Base-by-base conservation (phyloP, 53 echinoderm and acorn worm species). In the Patiria pectinifera region DNA sequence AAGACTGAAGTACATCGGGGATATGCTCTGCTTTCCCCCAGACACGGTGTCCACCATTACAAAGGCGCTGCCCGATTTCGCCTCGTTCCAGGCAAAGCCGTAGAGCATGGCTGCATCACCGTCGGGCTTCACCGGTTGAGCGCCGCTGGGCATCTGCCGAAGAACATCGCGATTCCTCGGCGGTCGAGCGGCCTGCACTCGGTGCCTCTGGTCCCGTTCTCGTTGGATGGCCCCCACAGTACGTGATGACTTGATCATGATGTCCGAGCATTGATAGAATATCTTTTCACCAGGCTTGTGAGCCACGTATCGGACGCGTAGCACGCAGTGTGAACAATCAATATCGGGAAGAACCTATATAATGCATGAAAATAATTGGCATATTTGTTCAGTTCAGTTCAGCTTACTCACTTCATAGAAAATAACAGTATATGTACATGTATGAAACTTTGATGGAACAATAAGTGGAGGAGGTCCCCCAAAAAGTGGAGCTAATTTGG, bases 201-300 rank as follows among this genome's bases (percentile, higher is more conserved):
- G 74, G 24, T 70, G 19, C 16, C 11, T 18, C 70, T 70, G 10
- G n/a, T 53, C 62, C 62, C 59, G 35, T 69, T 93, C 12, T 16
- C 69, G 70, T 71, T 45, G 12, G 59, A 48, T 4, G 45, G 14
- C 10, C 16, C 45, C n/a, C n/a, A 70, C 70, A 5, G 90, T 47
- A 2, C 79, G 93, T 11, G 93, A 87, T 19, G 53, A 59, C 43
- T 91, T 83, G 78, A 95, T 92, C 2, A 85, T 25, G 49, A 96
- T 94, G 84, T 97, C 97, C 6, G 97, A 89, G 62, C 97, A 96
- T 69, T 97, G 96, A 84, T 94, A 94, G 87, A 96, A 97, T 10
- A 78, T 45, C n/a, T 59, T n/a, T 59, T 97, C 95, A 3, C 97
- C 96, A 11, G 93, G 86, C 85, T 97, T 97, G 76, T 97, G 96